A percentile compares a stretch with the other conserved stretches of the same genome.
phyloP scores from a whole-genome alignment of 1,140 invertebrate genomes.

The Cotesia vestalis region DNA sequence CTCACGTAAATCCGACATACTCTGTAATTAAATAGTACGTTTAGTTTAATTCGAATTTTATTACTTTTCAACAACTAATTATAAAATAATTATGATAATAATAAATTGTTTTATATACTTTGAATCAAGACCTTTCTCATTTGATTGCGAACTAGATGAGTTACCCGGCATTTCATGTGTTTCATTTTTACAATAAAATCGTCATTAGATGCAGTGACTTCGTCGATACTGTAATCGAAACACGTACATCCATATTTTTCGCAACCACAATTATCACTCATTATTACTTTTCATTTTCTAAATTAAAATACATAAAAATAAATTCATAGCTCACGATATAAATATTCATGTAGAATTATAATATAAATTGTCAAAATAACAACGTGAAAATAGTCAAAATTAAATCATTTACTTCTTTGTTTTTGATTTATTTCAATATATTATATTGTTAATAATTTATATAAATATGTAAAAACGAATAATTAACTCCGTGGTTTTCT shows the following conservation, averaged over 20 bases:
- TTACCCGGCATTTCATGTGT: conserved; percentile 52
- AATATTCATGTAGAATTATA: background rate
- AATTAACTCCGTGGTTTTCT: conserved; percentile 80
- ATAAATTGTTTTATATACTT: background rate
- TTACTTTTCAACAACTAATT: background rate
- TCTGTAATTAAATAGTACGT: conserved; percentile 2
- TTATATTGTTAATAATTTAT: background rate
- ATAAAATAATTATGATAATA: background rate
- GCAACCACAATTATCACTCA: conserved; percentile 23
- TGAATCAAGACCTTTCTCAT: conserved; percentile 42
- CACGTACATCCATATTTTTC: conserved; percentile 11
- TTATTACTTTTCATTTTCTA: conserved; percentile 12
- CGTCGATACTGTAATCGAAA: background rate
- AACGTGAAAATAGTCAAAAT: background rate
- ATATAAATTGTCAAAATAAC: background rate
- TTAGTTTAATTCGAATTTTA: background rate
- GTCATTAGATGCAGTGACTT: conserved; percentile 4
- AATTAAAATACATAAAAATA: background rate
- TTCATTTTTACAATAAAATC: conserved; percentile 47
- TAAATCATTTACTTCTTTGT: background rate
- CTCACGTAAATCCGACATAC: background rate
- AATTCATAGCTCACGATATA: background rate
- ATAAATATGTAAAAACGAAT: conserved; percentile 39
- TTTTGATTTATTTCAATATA: background rate
- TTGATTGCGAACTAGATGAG: conserved; percentile 49